Evolutionary conservation across 2,888 invertebrate species (phyloP), one percentile per base, ranked within the genome.

Genomic region (Entomobrya proxima): DNA sequence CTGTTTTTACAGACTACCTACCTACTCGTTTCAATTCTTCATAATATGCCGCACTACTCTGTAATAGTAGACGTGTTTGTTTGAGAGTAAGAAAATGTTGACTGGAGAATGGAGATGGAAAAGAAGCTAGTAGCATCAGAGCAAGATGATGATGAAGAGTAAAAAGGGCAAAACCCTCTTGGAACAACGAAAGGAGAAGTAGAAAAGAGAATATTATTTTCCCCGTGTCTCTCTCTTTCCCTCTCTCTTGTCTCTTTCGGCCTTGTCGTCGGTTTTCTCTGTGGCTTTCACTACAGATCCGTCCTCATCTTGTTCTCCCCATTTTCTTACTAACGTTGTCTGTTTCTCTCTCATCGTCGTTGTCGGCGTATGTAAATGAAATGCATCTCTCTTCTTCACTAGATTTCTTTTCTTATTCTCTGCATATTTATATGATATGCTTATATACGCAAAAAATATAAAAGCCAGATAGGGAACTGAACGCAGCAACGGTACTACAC

Each of bases 181-280:
- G 15, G 21, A 35, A n/a, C n/a, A 37, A 67, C 21, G 64, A 61
- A 69, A 44, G 61, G 77, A 44, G 58, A 52, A 80, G 55, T 55
- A 30, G 72, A 72, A 61, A n/a, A 11, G 21, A 61, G 69, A 80
- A 61, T 81, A 81, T 81, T 81, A 81, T 74, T 81, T 67, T 81
- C 50, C 77, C 74, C 82, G 82, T 82, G 64, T 76, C 75, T 75
- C 55, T 77, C 55, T 52, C 67, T 58, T 61, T 44, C 1, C 55
- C 72, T 21, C n/a, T 72, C 80, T 74, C 76, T 83, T 84, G 84
- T 84, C 84, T 84, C 77, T 64, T 76, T 77, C 84, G 84, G 77
- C 84, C 84, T 84, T 84, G 84, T 84, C 84, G 84, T 84, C 84
- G 84, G 84, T 84, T 84, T 84, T 84, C 84, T 84, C 84, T 84